Conservation (phyloP, 2,888 invertebrate species). For the Yponomeuta plumbellus region DNA sequence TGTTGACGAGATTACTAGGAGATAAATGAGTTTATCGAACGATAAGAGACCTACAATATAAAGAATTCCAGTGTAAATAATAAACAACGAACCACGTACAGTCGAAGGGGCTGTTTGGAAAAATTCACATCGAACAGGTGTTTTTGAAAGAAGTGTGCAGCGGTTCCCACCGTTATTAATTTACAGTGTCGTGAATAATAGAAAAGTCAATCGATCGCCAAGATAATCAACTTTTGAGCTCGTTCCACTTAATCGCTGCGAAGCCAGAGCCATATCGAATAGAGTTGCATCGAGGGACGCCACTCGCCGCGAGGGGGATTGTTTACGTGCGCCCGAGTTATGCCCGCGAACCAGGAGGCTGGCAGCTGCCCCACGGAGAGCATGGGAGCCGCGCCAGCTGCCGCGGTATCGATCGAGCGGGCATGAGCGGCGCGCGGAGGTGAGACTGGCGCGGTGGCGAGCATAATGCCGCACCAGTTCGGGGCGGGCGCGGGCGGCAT, state of each 20-base stretch:
- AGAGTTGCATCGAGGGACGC: constrained; percentile 33
- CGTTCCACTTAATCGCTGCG: constrained; percentile 5
- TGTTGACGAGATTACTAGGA: constrained; percentile 32
- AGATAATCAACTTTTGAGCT: constrained; percentile 27
- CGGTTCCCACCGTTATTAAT: constrained; percentile 71
- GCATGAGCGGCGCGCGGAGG: constrained; percentile 49
- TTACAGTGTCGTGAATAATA: constrained; percentile 69
- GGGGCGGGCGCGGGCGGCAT: constrained; percentile 80
- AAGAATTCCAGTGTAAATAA: constrained; percentile 29
- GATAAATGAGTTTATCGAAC: neutral
- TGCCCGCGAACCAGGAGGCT: constrained; percentile 18
- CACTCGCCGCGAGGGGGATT: constrained; percentile 25
- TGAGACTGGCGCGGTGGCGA: constrained; percentile 68
- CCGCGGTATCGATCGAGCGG: constrained; percentile 26
- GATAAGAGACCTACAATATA: constrained; percentile 15
- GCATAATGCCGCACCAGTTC: constrained; percentile 87
- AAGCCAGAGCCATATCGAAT: neutral
- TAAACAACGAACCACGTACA: constrained; percentile 30
- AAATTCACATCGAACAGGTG: constrained; percentile 82
- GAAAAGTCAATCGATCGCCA: constrained; percentile 66
- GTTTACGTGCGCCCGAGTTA: constrained; percentile 21
- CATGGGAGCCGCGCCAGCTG: constrained; percentile 31
- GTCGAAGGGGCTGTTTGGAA: constrained; percentile 81
- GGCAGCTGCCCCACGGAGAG: constrained; percentile 33
- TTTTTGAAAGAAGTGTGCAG: constrained; percentile 81